phyloP scores from a whole-genome alignment of 2,113 vertebrate species.

The Platichthys flesus region DNA sequence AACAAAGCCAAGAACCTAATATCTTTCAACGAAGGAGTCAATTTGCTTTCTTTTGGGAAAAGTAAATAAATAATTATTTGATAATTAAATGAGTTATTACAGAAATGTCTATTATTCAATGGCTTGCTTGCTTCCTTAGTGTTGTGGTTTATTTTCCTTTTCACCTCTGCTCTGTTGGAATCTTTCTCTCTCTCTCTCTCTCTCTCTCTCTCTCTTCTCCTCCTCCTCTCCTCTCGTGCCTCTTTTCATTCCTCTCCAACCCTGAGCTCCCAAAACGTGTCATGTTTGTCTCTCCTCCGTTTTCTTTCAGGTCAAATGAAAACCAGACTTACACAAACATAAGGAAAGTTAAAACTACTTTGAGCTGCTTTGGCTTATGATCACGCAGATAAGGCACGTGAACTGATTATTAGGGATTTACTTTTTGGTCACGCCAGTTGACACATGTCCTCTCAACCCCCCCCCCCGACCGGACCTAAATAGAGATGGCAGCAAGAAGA shows the following conservation, averaged over 20 bases:
- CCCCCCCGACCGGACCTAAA: constrained; percentile 24
- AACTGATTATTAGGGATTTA: too few relatives aligned
- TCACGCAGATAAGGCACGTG: too few relatives aligned
- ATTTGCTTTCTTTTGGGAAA: background rate
- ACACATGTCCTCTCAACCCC: background rate
- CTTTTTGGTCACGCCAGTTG: background rate
- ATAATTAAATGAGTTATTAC: background rate
- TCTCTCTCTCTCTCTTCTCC: too few relatives aligned
- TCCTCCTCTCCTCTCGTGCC: background rate
- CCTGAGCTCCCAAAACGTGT: background rate
- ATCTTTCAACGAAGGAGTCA: background rate
- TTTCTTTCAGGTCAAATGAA: background rate
- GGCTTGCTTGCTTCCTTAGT: background rate
- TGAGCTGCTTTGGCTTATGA: background rate
- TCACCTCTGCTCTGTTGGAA: background rate
- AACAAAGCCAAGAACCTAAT: constrained; percentile 10
- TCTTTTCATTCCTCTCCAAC: background rate
- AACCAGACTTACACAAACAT: background rate
- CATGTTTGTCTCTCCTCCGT: background rate
- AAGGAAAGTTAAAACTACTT: background rate
- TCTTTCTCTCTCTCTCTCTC: background rate
- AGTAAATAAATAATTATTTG: too few relatives aligned
- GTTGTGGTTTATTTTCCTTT: background rate
- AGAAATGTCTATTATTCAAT: background rate
- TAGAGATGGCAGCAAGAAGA: constrained; percentile 32